Evolutionary conservation across 2,113 vertebrate species (phyloP).

Genomic region (Ancistrus triradiatus): DNA sequence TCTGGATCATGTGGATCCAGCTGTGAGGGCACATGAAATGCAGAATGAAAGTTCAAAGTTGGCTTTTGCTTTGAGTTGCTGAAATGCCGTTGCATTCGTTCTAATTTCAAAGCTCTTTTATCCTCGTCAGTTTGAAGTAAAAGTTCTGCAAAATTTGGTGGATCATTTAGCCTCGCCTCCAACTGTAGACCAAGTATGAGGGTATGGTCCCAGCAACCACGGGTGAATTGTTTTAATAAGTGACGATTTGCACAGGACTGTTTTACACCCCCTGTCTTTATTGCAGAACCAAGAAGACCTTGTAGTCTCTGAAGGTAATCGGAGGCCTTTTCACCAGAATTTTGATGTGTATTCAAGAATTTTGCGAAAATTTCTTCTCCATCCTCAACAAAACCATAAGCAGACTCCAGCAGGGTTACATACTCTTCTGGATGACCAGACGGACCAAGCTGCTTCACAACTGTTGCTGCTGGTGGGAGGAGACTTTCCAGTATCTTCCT

Average conservation of each 20-base stretch:
- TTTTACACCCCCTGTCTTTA: neutral
- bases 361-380: neutral
- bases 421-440: constrained; percentile 1
- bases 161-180: neutral
- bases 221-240: neutral
- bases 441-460: neutral
- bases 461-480: constrained; percentile 1
- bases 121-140: neutral
- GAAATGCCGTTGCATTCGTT: neutral
- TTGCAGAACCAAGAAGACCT: constrained; percentile 4
- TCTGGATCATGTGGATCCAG: neutral
- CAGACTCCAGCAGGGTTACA: neutral
- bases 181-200: constrained; percentile 3
- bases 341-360: neutral
- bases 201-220: neutral
- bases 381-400: neutral
- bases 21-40: neutral
- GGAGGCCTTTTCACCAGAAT: neutral
- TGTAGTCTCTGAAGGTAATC: neutral
- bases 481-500: constrained; percentile 1
- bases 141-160: neutral
- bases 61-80: neutral
- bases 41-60: neutral
- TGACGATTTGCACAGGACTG: neutral
- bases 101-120: neutral